Base-by-base conservation (phyloP, 30 jellyfish, hydroid and myxozoan genomes). In the Aurelia sp. region DNA sequence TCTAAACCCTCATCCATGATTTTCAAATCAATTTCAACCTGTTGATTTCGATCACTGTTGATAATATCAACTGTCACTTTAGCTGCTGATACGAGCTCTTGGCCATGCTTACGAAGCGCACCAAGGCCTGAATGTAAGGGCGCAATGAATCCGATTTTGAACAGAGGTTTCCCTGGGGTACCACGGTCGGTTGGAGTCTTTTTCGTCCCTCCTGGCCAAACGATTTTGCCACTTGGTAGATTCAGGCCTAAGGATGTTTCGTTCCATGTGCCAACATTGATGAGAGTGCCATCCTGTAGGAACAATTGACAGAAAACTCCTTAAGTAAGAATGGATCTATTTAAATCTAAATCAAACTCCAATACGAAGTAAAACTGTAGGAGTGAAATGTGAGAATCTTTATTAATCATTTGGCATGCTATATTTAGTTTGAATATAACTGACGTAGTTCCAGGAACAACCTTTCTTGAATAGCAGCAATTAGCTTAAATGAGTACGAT, bases 191-290 rank as follows among this genome's bases (percentile, higher is more conserved):
- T 95, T 11, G 99, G 99, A 17, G 96, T 86, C 64, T 79, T 87
- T 18, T 67, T 83, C 27, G 98, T 86, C n/a, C 97, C 95, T 15
- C 99, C 98, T 8, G 99, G 99, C 99, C 99, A 95, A 10, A 74
- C 67, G 58, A 95, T 90, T 38, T 44, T 81, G 19, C 93, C 97
- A 75, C 76, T 75, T 12, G 98, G 96, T 48, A 90, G 27, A 35
- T 72, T 53, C 40, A 95, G 85, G 7, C 96, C 95, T 40, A 63
- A 9, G 1, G 97, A 76, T n/a, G 91, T 67, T 41, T 81, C 97
- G 41, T 90, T 76, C 99, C 99, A 95, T n/a, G 94, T 8, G 13
- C 99, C 99, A 60, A 90, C 96, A 13, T 31, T 85, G 4, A 53
- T 21, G 8, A 62, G 63, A 3, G 81, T 8, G 16, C 81, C 80